Base-by-base conservation (phyloP, 1,140 invertebrate genomes). In the Bilobella aurantiaca region DNA sequence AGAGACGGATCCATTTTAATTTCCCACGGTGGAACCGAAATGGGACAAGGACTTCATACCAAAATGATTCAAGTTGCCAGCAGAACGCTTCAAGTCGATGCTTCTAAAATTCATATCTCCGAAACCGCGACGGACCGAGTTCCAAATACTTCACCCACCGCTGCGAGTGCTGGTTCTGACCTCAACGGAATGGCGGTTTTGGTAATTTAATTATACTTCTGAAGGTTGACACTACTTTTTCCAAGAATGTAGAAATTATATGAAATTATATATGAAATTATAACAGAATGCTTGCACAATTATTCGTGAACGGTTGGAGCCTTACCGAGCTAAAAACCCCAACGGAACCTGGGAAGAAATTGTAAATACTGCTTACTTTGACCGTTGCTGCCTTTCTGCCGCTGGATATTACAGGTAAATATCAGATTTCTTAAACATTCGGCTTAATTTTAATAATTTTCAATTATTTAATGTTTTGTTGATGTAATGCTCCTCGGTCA, bases 21-120 rank as follows among this genome's bases (percentile, higher is more conserved):
- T n/a, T 85, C 85, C 29, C 93, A 96, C 76, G 91, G 71, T 21
- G 71, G 93, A 21, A 88, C 87, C 21, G 94, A 98, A 82, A 97
- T 97, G 88, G 95, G 95, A 0, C 94, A 97, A 79, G 95, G 94
- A 1, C 78, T 97, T 0, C 89, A 96, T 74, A 97, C 91, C 0
- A 97, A 96, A 80, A 93, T 95, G 86, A 87, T 94, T 65, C 91
- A 96, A 82, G 84, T 91, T 31, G 87, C 88, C 0, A 87, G 87
- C 56, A 80, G 86, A 69, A 82, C 82, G 1, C 78, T 98, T 1
- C 84, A 82, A 34, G 84, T 95, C 23, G 82, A 89, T 29, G 75
- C 82, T 12, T 82, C 86, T 0, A 85, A 87, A 74, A 92, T 98
- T 73, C 86, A 93, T 74, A 91, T 94, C 27, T 82, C 82, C 59